Base-by-base conservation (phyloP, 2,113 vertebrate genomes). In the Corydoras sp. region DNA sequence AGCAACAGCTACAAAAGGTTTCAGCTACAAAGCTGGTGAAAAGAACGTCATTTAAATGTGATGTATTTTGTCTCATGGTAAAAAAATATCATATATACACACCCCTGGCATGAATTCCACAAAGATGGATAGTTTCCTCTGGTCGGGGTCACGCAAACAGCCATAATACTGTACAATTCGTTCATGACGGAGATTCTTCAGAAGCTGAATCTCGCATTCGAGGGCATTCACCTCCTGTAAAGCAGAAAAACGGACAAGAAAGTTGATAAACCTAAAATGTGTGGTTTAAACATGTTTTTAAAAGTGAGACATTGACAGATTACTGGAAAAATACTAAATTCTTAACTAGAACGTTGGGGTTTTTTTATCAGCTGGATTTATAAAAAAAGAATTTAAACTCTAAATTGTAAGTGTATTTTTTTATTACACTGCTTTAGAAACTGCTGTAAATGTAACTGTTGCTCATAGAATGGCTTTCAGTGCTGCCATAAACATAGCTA, bases 21-120 rank as follows among this genome's bases (percentile, higher is more conserved):
- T 68, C 53, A 68, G 30, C 9, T 15, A 3, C 31, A 54, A 35
- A 7, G 3, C 6, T 31, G 1, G 18, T 24, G 18, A 24, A 24
- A 24, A 24, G 18, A 24, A 24, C 18, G 2, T 24, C 18, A 24
- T n/a, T 18, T 4, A 7, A 5, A 56, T 5, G 6, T 43, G 7
- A 43, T 43, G 35, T 14, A 11, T 63, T 18, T 18, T 24, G 18
- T 48, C n/a, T 65, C 49, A 51, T 14, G 48, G 29, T 66, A 15
- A 65, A 65, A n/a, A 29, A 65, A 6, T 29, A 1, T 51, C 10
- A 10, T 43, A 12, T 8, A 64, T 79, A 87, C 92, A 54, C 60
- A 96, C 94, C 88, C 94, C 94, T 9, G 94, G 92, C 94, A 96
- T 95, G 65, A 94, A 96, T 83, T 96, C 94, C 12, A 96, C 93